phyloP scores from a whole-genome alignment of 2,888 invertebrate genomes.

The Euspilapteryx auroguttella region DNA sequence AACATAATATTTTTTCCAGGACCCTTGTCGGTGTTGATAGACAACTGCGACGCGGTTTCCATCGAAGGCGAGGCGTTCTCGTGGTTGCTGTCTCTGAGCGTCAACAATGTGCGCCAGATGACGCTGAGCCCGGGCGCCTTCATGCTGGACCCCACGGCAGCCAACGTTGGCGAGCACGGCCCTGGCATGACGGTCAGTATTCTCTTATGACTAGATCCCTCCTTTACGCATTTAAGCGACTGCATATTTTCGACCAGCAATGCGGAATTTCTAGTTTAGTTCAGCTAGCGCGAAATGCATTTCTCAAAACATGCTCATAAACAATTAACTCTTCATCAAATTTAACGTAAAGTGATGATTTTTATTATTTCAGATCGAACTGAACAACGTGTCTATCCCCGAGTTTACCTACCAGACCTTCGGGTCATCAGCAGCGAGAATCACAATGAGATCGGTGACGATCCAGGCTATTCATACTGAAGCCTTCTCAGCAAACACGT shows the following conservation, averaged over 20 bases:
- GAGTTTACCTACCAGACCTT: conserved; percentile 65
- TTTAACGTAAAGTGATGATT: no score
- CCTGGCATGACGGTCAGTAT: conserved; percentile 59
- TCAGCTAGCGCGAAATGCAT: no score
- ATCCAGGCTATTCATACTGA: conserved; percentile 60
- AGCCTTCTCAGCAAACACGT: conserved; percentile 69
- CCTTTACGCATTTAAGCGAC: conserved; percentile 9
- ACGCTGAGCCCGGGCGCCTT: conserved; percentile 64
- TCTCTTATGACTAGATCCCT: no score
- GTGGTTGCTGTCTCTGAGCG: conserved; percentile 63
- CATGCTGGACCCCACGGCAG: conserved; percentile 59
- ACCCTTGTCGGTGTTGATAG: conserved; percentile 64
- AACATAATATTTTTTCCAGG: conserved; percentile 32
- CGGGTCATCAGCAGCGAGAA: conserved; percentile 64
- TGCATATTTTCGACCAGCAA: not conserved
- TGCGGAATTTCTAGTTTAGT: no score
- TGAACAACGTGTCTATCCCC: conserved; percentile 62
- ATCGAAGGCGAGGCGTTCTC: conserved; percentile 68
- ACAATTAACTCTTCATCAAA: no score
- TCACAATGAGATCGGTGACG: conserved; percentile 49
- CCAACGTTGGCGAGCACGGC: conserved; percentile 66
- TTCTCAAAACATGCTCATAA: no score
- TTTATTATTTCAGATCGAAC: conserved; percentile 61
- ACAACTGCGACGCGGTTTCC: conserved; percentile 57
- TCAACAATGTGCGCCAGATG: conserved; percentile 59